Evolutionary conservation across 2,797 vertebrate species (phyloP).

Genomic region (Spheniscus humboldti): DNA sequence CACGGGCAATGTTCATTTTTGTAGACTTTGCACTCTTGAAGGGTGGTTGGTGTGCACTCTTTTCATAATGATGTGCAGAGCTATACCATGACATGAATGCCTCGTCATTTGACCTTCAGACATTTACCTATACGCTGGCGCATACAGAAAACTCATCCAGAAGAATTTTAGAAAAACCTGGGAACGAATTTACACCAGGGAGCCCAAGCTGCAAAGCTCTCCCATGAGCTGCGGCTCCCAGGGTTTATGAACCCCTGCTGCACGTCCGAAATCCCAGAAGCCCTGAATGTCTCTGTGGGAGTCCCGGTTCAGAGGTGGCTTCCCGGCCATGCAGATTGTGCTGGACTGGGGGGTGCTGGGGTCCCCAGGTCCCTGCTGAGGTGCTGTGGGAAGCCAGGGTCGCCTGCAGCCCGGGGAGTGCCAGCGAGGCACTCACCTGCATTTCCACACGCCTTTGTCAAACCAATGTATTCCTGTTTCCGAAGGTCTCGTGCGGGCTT

Average conservation of each 20-base stretch:
- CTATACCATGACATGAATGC: neutral
- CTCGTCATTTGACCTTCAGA: neutral
- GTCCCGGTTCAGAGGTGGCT: accelerated
- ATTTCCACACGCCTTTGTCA: accelerated
- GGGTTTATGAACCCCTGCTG: neutral
- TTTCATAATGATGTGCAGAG: neutral
- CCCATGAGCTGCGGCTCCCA: accelerated
- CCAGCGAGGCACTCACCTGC: neutral
- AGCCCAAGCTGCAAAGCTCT: neutral
- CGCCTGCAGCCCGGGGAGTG: too few relatives aligned
- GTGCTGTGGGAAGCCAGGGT: too few relatives aligned
- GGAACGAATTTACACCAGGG: neutral
- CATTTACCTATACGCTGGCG: neutral
- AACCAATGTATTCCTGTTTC: neutral
- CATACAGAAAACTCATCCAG: neutral
- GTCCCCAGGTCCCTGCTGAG: neutral
- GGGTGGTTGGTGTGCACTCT: too few relatives aligned
- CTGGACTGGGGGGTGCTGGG: neutral
- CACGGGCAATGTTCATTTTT: neutral
- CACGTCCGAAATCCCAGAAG: neutral
- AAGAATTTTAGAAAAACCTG: neutral
- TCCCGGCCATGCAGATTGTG: accelerated
- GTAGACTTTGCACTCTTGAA: neutral
- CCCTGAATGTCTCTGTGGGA: too few relatives aligned
- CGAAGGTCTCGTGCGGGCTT: neutral